Base-by-base conservation (phyloP, 2,888 invertebrate species). In the Ischnus inquisitorius region DNA sequence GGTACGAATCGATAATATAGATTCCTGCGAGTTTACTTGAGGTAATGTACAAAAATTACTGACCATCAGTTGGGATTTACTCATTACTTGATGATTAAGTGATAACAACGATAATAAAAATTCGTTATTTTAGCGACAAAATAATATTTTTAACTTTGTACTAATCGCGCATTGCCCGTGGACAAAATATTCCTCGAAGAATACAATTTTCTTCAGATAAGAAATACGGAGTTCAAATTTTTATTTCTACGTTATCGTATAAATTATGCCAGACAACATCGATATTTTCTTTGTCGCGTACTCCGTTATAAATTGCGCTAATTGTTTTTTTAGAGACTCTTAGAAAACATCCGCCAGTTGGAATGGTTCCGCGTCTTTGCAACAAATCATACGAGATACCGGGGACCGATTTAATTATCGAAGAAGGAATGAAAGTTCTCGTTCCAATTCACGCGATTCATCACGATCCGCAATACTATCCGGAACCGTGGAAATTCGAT, bases 321-420 rank as follows among this genome's bases (percentile, higher is more conserved):
- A 10, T 14, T 3, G 19, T 43, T 43, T 41, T 64, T 3, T 25
- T 60, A 91, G 95, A 95, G 88, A 94, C 94, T 0, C 89, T 95
- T 1, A 91, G 95, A 8, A 91, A 94, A 87, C 94, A 94, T 87
- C 94, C 95, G 0, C 90, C 95, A 5, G 92, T 94, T 1, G 93
- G 94, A 2, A 89, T 93, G 3, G 87, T 94, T 3, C 93, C 92
- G 67, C 91, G 94, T 28, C 89, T 89, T 25, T 94, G 94, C 19
- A 86, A 87, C 41, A 83, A 85, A 14, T 89, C 91, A 28, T 94
- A 94, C 84, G 88, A 85, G 46, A 82, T 94, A 60, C 94, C 94
- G 2, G 93, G 91, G 0, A 93, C 93, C 2, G 88, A 93, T 76
- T 28, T 93, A 0, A 87, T 88, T 0, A 83, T 94, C 16, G 89